Evolutionary conservation across 1,140 invertebrate species (phyloP), one percentile per base, ranked within the genome.

Genomic region (Drosophila subobscura): DNA sequence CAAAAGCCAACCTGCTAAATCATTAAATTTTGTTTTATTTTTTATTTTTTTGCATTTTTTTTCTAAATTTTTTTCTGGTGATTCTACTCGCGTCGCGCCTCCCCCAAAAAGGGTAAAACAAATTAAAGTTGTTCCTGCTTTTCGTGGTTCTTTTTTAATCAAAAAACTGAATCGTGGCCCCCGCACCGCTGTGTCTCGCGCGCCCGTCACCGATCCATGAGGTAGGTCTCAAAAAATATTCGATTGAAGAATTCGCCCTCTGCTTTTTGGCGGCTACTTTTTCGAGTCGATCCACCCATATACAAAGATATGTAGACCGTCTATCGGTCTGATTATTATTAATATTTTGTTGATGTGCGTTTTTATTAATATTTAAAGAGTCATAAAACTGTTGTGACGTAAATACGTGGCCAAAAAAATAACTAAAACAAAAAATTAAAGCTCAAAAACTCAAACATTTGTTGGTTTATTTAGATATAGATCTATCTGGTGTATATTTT

Each of bases 361-460:
- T 50, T 61, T 81, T 50, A 86, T 86, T 88, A 88, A 65, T 78
- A 81, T 81, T 86, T 86, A 88, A 86, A 88, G 65, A 78, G 44
- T 61, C 65, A 81, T 86, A 71, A 86, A 86, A 86, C 46, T 72
- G 54, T 88, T 57, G 81, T 86, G 81, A 86, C 81, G 81, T 86
- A 81, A 86, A 86, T 86, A 67, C 64, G 49, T 40, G 53, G 40
- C 37, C 16, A 23, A 56, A 33, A 58, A 53, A 10, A 12, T 12
- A 4, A 4, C 33, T 4, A 4, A 37, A 4, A 10, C 10, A 37
- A 37, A 37, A 37, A 37, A 37, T 12, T 53, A 27, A 27, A 55
- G 37, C 46, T 46, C 44, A 70, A 65, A 63, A 54, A 70, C 10
- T 50, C 55, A 58, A 37, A 50, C 16, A 22, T 29, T 29, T 41